A percentile compares a stretch with the other conserved stretches of the same genome.
phyloP scores from a whole-genome alignment of 2,888 invertebrate genomes.

The Abrostola tripartita region DNA sequence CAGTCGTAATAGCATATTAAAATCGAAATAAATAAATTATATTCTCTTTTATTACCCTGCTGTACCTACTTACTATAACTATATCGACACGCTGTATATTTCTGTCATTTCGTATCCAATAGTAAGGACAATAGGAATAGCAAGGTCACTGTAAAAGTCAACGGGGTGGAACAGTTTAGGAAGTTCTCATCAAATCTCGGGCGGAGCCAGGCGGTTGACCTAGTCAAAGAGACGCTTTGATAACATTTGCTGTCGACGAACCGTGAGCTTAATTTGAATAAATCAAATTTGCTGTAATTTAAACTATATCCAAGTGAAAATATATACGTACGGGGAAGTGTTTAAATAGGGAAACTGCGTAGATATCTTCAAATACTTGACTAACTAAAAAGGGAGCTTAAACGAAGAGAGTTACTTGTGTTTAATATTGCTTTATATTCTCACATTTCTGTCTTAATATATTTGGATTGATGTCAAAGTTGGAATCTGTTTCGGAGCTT shows the following conservation, averaged over 20 bases:
- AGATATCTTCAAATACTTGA: neutral
- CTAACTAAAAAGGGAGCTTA: constrained; percentile 8
- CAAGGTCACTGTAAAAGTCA: constrained; percentile 77
- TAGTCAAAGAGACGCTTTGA: constrained; percentile 78
- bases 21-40: too few relatives aligned
- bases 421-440: constrained; percentile 25
- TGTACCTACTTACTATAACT: too few relatives aligned
- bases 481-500: constrained; percentile 13
- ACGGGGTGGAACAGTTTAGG: constrained; percentile 76
- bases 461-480: constrained; percentile 28
- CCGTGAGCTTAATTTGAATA: constrained; percentile 78
- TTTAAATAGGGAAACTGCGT: constrained; percentile 19
- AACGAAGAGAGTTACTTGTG: constrained; percentile 20
- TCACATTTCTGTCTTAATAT: constrained; percentile 16
- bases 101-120: constrained; percentile 30
- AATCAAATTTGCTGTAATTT: constrained; percentile 77
- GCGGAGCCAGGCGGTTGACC: constrained; percentile 66
- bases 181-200: constrained; percentile 76
- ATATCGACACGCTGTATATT: too few relatives aligned
- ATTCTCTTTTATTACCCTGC: too few relatives aligned
- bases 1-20: too few relatives aligned
- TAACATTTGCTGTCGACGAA: constrained; percentile 74
- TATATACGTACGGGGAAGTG: constrained; percentile 33
- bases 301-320: constrained; percentile 52
- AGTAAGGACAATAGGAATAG: constrained; percentile 65